Base-by-base conservation (phyloP, 2,888 invertebrate species). In the Elmis aenea region DNA sequence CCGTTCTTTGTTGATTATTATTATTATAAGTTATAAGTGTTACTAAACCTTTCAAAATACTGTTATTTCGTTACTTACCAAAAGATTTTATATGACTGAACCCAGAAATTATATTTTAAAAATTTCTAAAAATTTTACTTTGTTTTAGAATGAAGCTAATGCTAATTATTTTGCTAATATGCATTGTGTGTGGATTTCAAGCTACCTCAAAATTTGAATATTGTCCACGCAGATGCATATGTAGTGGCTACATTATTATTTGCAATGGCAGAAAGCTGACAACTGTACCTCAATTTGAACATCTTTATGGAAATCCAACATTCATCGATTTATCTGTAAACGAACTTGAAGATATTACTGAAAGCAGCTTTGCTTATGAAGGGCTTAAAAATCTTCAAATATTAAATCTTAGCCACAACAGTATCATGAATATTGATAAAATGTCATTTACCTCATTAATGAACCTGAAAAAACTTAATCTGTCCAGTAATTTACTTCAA, bases 401-500 rank as follows among this genome's bases (percentile, higher is more conserved):
- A 5, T 8, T 38, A 3, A 23, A 33, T 15, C n/a, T 33, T 3
- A 21, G 27, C 6, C 18, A 16, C 5, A 38, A 38, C 14, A n/a
- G 18, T 9, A 12, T 38, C 4, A 13, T 4, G 6, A 27, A 33
- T 18, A 26, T 38, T 24, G 15, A 26, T 2, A 8, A 22, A 9
- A 33, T 24, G 1, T 18, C 26, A 18, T 32, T 37, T 26, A 13
- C 32, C n/a, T 18, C 14, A 10, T 11, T 33, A n/a, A 15, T 16
- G 9, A 13, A 4, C 9, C 10, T 38, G 5, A 23, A 11, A 5
- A 26, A 3, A 11, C 6, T 38, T 8, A 32, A 38, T 23, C 11
- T 38, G 12, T 33, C 38, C 9, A 27, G 11, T 16, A 38, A 38
- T 27, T 18, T 13, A 5, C 26, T 38, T n/a, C 33, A 38, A n/a